These are phyloP conservation scores for Popillia japonica DNA, from an alignment of 1,140 invertebrate species.

Conservation along the genomic window DNA sequence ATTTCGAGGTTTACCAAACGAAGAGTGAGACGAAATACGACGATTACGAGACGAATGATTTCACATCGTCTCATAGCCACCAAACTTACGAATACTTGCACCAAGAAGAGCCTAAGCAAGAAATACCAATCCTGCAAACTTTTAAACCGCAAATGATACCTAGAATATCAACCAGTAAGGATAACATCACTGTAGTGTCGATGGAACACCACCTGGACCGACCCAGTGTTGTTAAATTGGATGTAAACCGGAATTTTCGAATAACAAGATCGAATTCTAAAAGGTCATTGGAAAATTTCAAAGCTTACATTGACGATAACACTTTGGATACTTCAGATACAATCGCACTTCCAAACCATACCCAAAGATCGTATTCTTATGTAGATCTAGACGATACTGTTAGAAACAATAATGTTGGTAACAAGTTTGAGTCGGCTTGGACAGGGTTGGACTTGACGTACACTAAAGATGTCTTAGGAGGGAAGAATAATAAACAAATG, in stretches of 20 bases:
- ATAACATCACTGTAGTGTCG: constrained; percentile 5
- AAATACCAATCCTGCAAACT: neutral
- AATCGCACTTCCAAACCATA: neutral
- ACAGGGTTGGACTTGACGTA: constrained; percentile 36
- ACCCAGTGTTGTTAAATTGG: neutral
- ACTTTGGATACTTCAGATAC: constrained; percentile 40
- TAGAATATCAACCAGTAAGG: neutral
- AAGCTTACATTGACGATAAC: constrained; percentile 52
- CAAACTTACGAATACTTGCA: constrained; percentile 33
- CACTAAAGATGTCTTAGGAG: constrained; percentile 44
- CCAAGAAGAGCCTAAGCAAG: constrained; percentile 28
- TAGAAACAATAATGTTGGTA: neutral
- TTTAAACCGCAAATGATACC: neutral
- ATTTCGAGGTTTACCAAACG: constrained; percentile 70
- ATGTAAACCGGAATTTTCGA: constrained; percentile 42
- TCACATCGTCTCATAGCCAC: too few species aligned
- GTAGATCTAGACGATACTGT: constrained; percentile 47
- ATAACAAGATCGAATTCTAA: constrained; percentile 57
- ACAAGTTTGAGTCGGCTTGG: constrained; percentile 41
- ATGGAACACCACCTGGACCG: neutral
- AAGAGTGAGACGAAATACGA: constrained; percentile 35
- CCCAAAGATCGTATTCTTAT: constrained; percentile 56
- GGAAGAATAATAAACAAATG: constrained; percentile 30
- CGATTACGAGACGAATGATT: neutral
- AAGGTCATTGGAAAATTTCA: constrained; percentile 56